Conservation (phyloP, 2,113 vertebrate genomes). For the Chaetops frenatus region DNA sequence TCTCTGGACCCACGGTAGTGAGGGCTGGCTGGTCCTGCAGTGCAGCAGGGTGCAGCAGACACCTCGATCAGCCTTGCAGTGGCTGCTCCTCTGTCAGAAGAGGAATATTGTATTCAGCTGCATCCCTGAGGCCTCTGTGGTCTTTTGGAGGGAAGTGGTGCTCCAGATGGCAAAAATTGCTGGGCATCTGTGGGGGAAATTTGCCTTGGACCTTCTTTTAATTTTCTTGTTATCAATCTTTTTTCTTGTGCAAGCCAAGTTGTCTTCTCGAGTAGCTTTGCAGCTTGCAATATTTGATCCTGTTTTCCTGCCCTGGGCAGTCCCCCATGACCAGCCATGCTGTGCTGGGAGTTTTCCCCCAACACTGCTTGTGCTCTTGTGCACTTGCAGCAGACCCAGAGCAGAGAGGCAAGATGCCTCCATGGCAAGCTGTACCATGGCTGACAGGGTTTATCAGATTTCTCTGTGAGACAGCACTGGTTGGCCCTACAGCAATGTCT, state of each 20-base stretch:
- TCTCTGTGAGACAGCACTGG: rapidly evolving
- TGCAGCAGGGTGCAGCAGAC: background rate
- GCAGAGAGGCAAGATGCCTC: background rate
- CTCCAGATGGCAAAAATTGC: background rate
- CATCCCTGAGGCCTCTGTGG: background rate
- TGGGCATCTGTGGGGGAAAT: background rate
- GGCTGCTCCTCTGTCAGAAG: background rate
- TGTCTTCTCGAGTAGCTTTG: background rate
- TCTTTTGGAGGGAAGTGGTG: background rate
- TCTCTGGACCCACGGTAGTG: background rate
- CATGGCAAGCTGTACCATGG: background rate
- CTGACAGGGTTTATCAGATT: background rate
- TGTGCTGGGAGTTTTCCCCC: background rate
- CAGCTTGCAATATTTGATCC: background rate
- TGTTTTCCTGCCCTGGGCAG: background rate
- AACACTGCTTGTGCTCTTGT: background rate
- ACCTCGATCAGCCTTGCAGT: background rate
- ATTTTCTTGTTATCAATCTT: background rate
- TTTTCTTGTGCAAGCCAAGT: background rate
- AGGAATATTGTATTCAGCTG: background rate
- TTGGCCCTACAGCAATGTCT: background rate
- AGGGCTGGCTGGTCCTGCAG: background rate
- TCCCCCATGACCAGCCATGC: background rate
- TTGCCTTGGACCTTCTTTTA: background rate
- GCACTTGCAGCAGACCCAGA: background rate